Evolutionary conservation across 1,140 invertebrate species (phyloP).

Genomic region (Anastrepha ludens): DNA sequence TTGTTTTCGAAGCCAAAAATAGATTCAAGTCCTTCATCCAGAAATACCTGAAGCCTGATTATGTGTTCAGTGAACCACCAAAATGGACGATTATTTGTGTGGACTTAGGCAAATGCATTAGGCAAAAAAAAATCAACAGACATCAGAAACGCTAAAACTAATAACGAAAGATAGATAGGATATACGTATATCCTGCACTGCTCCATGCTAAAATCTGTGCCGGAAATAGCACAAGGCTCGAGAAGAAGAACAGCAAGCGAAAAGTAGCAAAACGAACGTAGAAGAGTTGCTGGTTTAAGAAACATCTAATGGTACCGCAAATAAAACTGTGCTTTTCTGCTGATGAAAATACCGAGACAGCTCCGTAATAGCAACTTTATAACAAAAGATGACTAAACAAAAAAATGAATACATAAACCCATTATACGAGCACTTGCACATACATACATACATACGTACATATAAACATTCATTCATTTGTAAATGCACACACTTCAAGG

Average conservation of each 20-base stretch:
- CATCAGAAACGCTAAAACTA: neutral
- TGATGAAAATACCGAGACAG: neutral
- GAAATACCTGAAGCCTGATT: no score
- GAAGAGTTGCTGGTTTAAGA: neutral
- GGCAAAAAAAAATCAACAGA: conserved; percentile 2
- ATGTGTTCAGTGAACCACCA: no score
- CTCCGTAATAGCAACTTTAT: no score
- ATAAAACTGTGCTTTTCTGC: neutral
- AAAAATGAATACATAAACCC: neutral
- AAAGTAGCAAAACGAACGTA: neutral
- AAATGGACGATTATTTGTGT: no score
- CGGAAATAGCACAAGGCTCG: neutral
- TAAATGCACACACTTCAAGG: conserved; percentile 21
- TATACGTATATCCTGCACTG: no score
- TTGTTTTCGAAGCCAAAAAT: no score
- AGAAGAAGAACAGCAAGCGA: neutral
- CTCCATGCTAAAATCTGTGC: neutral
- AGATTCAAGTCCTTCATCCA: no score
- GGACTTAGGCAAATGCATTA: no score
- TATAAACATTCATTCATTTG: neutral
- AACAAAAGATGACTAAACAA: neutral
- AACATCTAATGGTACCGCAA: conserved; percentile 22
- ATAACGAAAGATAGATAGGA: neutral
- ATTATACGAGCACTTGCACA: neutral
- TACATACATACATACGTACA: neutral